Conservation (phyloP, 2,113 vertebrate species). For the Haemorhous mexicanus region DNA sequence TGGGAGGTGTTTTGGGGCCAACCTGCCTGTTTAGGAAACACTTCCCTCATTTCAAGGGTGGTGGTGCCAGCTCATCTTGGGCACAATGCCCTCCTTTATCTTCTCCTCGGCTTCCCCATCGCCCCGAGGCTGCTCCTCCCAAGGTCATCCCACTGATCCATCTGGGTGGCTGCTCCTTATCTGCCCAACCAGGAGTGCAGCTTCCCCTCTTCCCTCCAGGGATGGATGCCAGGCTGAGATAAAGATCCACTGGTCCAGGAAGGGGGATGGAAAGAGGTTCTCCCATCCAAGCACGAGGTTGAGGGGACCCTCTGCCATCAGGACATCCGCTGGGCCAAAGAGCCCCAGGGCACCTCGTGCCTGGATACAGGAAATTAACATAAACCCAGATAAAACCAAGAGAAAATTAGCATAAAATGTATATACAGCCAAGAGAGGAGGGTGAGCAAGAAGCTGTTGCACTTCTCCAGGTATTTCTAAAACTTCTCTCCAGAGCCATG, state of each 20-base stretch:
- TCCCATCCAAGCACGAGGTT: neutral
- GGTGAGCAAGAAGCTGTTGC: neutral
- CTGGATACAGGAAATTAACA: neutral
- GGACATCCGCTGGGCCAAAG: neutral
- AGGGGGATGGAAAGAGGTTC: neutral
- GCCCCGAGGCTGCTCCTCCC: neutral
- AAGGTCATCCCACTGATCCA: neutral
- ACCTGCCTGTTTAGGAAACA: neutral
- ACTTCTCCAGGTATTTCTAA: neutral
- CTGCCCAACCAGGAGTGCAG: neutral
- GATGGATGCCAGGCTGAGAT: neutral
- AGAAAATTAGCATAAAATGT: neutral
- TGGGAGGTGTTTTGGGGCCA: neutral
- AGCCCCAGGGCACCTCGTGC: neutral
- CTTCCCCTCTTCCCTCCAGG: neutral
- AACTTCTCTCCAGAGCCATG: neutral
- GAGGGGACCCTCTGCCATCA: neutral
- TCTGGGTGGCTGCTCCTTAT: neutral
- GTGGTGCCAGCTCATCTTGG: neutral
- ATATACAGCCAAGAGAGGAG: neutral
- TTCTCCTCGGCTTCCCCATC: neutral
- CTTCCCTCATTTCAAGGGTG: neutral
- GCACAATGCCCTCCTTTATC: neutral
- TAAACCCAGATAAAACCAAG: neutral
- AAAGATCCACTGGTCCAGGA: neutral